Conservation (phyloP, 2,797 vertebrate genomes). For the Amphiprion clarkii region DNA sequence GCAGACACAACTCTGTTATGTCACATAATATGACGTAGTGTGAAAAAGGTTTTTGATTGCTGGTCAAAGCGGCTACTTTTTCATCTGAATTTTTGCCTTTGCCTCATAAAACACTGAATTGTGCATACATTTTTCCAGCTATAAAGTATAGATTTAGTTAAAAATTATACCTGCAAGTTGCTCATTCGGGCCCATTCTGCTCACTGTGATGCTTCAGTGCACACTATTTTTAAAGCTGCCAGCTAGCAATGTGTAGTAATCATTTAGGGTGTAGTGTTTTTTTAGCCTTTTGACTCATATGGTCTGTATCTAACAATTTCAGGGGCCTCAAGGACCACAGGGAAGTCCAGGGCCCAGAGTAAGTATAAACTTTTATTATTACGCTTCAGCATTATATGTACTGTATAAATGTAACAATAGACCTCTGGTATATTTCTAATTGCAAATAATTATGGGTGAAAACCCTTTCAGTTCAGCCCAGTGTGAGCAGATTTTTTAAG, state of each 20-base stretch:
- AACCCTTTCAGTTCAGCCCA: background rate
- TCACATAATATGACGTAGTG: too few relatives aligned
- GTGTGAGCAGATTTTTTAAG: background rate
- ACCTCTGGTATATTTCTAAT: background rate
- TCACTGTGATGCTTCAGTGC: background rate
- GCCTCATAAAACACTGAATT: too few relatives aligned
- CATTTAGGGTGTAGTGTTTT: background rate
- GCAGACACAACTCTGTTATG: too few relatives aligned
- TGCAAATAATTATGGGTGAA: background rate
- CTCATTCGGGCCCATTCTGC: background rate
- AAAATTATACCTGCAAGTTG: too few relatives aligned
- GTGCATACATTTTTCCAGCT: too few relatives aligned
- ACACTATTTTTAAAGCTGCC: background rate
- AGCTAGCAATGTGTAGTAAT: background rate
- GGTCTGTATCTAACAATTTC: conserved; percentile 65
- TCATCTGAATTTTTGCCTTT: too few relatives aligned
- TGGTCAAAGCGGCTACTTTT: too few relatives aligned
- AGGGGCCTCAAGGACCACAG: conserved; percentile 93
- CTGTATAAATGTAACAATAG: background rate
- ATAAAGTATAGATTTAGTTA: too few relatives aligned
- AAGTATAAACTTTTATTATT: conserved; percentile 70
- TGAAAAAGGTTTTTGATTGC: too few relatives aligned
- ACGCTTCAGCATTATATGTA: background rate
- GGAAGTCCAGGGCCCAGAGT: conserved; percentile 93
- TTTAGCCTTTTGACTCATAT: background rate